Conservation (phyloP, 2,888 invertebrate species). For the Clepsis dumicolana region DNA sequence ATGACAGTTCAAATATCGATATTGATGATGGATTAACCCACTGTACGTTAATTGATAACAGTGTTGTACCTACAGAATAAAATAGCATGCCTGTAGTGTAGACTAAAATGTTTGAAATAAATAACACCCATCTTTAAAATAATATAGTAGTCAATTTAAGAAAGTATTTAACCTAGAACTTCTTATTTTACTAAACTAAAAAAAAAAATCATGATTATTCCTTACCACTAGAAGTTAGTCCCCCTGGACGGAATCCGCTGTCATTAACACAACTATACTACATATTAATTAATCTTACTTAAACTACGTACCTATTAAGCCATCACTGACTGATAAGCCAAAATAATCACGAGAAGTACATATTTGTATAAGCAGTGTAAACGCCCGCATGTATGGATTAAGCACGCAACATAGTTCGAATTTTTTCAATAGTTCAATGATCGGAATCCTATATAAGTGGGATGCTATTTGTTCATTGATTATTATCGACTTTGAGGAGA, state of each 20-base stretch:
- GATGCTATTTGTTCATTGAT: conserved; percentile 52
- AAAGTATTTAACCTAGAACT: too few species aligned
- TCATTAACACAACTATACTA: not conserved
- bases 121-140: not conserved
- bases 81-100: not conserved
- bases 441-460: conserved; percentile 55
- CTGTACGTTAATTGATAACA: not conserved
- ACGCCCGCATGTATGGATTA: conserved; percentile 29
- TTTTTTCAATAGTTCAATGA: conserved; percentile 34
- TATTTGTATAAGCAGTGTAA: conserved; percentile 18
- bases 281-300: not conserved
- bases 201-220: too few species aligned
- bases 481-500: conserved; percentile 51
- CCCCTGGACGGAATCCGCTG: not conserved
- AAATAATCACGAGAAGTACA: conserved; percentile 24
- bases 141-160: too few species aligned
- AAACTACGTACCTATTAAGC: not conserved
- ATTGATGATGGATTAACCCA: conserved; percentile 12
- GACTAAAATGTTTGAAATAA: not conserved
- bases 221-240: not conserved
- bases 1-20: conserved; percentile 1
- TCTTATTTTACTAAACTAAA: too few species aligned
- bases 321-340: conserved; percentile 20
- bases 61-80: not conserved
- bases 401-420: conserved; percentile 15